Evolutionary conservation across 2,888 invertebrate genomes (phyloP).

Genomic region (Drosophila hamatofila): DNA sequence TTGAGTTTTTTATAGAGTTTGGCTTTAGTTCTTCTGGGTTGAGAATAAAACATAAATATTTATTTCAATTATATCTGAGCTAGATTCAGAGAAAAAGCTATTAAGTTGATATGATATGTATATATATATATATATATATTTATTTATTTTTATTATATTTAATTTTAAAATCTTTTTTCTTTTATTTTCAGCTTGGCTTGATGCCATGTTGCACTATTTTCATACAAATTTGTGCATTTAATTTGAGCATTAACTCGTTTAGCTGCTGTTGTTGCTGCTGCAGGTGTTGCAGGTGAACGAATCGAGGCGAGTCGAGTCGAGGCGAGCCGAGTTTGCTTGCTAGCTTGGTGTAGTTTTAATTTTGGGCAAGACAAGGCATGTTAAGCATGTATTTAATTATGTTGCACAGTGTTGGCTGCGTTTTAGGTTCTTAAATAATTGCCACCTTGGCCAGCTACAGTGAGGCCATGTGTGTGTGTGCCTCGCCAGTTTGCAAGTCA

Average conservation of each 20-base stretch:
- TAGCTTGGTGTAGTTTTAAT: neutral
- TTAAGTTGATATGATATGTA: too few species aligned
- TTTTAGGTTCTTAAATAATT: conserved; percentile 48
- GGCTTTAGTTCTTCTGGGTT: neutral
- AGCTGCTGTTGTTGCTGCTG: neutral
- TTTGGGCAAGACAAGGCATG: conserved; percentile 13
- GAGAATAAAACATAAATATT: neutral
- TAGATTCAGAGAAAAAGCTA: too few species aligned
- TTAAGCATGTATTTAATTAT: conserved; percentile 46
- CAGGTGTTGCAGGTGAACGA: conserved; percentile 1
- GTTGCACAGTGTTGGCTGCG: conserved; percentile 43
- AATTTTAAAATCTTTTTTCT: neutral
- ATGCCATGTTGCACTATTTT: neutral
- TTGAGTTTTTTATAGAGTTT: too few species aligned
- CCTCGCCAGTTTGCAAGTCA: conserved; percentile 1
- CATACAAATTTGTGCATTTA: conserved; percentile 10
- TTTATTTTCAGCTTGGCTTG: neutral
- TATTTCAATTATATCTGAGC: neutral
- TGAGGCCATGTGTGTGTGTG: conserved; percentile 2
- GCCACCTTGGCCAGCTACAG: conserved; percentile 32
- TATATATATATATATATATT: too few species aligned
- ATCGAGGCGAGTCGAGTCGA: too few species aligned
- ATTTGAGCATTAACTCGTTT: conserved; percentile 21
- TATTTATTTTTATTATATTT: neutral
- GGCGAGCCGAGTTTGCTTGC: neutral